Conservation (phyloP, 2,888 invertebrate species). For the Eupithecia inturbata region DNA sequence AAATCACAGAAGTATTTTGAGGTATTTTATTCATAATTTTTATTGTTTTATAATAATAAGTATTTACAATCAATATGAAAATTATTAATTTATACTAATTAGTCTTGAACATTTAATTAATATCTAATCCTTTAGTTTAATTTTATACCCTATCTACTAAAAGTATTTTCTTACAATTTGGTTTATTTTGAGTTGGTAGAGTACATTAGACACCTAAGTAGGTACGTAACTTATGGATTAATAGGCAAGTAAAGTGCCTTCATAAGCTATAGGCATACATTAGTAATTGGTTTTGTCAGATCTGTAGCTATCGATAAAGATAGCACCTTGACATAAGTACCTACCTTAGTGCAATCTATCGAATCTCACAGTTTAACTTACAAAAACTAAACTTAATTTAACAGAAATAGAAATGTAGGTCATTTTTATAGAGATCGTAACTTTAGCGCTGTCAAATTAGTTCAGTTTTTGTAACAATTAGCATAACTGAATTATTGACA, state of each 20-base stretch:
- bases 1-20: background rate
- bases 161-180: slow-evolving; percentile 1
- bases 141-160: background rate
- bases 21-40: background rate
- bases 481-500: too few relatives aligned
- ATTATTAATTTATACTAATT: background rate
- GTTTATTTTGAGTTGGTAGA: background rate
- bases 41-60: background rate
- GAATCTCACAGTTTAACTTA: background rate
- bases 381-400: background rate
- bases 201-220: background rate
- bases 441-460: too few relatives aligned
- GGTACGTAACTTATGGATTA: background rate
- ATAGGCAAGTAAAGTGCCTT: background rate
- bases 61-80: slow-evolving; percentile 4
- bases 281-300: background rate
- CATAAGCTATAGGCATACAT: too few relatives aligned
- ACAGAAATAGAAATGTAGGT: background rate
- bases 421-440: background rate
- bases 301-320: background rate
- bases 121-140: background rate
- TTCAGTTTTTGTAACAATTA: too few relatives aligned
- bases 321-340: too few relatives aligned
- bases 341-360: background rate
- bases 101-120: slow-evolving; percentile 1